These are phyloP conservation scores for Lasioglossum leucozonium DNA, from an alignment of 2,888 invertebrate genomes.

Conservation along the genomic window DNA sequence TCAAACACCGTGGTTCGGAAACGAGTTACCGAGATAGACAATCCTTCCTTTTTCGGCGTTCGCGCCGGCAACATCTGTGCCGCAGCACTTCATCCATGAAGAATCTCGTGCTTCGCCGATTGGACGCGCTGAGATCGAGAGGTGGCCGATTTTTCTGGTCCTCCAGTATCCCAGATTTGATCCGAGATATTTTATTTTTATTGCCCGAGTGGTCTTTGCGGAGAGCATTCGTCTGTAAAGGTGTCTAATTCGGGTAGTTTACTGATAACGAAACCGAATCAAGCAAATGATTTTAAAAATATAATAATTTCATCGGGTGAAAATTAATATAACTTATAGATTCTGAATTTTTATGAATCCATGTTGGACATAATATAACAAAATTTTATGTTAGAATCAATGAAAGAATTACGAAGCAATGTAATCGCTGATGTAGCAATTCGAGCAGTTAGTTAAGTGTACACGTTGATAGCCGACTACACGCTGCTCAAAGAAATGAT, in stretches of 20 bases:
- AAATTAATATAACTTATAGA: background rate
- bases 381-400: background rate
- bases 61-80: slow-evolving; percentile 60
- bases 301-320: too few species aligned
- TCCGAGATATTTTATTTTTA: background rate
- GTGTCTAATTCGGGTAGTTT: background rate
- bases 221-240: background rate
- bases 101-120: slow-evolving; percentile 11
- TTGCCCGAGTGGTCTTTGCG: background rate
- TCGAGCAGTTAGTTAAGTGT: background rate
- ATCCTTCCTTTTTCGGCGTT: slow-evolving; percentile 29
- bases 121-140: background rate
- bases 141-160: background rate
- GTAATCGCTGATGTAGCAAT: background rate
- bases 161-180: background rate
- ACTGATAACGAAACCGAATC: background rate
- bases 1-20: slow-evolving; percentile 58
- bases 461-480: background rate
- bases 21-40: slow-evolving; percentile 48
- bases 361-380: background rate
- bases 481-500: background rate
- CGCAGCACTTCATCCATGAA: background rate
- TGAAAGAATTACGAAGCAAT: background rate
- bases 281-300: too few species aligned
- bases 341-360: background rate